Percentiles rank a stretch among this genome's conserved stretches.
phyloP scores from a whole-genome alignment of 1,140 invertebrate species.

The Diorhabda elongata region DNA sequence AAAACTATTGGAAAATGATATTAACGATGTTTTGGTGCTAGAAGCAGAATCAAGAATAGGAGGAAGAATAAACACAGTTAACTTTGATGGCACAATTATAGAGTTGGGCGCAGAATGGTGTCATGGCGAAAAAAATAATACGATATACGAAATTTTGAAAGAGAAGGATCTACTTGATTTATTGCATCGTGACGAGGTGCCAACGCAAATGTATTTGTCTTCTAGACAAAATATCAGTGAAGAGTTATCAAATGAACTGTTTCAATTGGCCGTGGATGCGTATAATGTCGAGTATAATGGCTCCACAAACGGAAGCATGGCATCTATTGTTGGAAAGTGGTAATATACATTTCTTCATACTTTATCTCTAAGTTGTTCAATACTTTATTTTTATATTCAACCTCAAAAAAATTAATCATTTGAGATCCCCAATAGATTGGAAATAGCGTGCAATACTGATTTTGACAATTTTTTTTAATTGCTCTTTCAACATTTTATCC shows the following conservation, averaged over 20 bases:
- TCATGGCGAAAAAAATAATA: constrained; percentile 73
- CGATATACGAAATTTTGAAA: constrained; percentile 62
- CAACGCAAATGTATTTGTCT: constrained; percentile 9
- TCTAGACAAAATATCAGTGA: constrained; percentile 3
- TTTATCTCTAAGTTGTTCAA: no score
- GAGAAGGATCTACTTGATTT: constrained; percentile 32
- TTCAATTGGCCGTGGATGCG: no score
- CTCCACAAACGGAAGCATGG: no score
- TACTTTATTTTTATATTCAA: no score
- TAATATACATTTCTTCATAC: no score
- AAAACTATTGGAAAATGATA: constrained; percentile 50
- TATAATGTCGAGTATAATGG: no score
- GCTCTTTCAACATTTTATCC: no score
- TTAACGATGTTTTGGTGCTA: constrained; percentile 53
- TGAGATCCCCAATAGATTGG: no score
- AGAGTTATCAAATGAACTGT: not conserved
- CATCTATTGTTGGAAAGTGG: no score
- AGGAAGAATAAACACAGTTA: constrained; percentile 59
- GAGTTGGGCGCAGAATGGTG: constrained; percentile 84
- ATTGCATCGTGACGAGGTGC: not conserved
- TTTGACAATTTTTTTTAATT: no score
- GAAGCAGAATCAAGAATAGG: constrained; percentile 70
- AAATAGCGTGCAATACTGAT: no score
- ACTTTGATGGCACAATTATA: constrained; percentile 58
- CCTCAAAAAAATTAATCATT: no score